Evolutionary conservation across 2,113 vertebrate species (phyloP).

Genomic region (Petrocephalus zakoni): DNA sequence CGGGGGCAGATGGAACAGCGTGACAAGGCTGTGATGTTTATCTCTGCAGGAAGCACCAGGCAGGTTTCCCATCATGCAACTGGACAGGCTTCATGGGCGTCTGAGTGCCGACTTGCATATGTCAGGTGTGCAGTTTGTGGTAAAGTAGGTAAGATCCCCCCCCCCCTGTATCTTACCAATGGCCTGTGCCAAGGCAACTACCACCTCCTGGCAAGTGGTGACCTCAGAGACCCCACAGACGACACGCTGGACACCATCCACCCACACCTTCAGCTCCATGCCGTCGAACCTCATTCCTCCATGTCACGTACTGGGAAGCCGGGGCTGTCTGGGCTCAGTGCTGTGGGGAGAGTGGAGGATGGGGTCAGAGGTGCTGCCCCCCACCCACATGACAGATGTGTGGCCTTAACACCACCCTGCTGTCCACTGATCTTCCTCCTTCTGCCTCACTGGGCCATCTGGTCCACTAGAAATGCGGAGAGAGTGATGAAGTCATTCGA

Average conservation of each 20-base stretch:
- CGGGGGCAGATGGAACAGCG: neutral
- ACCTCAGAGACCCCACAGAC: constrained; percentile 95
- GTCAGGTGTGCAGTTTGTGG: neutral
- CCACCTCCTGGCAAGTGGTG: constrained; percentile 97
- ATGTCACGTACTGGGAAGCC: constrained; percentile 21
- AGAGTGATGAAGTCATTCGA: neutral
- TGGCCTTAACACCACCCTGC: neutral
- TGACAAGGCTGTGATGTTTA: neutral
- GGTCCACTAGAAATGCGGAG: neutral
- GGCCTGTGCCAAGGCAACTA: constrained; percentile 93
- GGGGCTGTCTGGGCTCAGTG: constrained; percentile 41
- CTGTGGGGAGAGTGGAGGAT: neutral
- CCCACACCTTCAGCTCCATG: constrained; percentile 99
- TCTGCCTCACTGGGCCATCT: neutral
- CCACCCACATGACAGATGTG: neutral
- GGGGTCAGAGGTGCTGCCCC: neutral
- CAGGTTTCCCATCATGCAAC: neutral
- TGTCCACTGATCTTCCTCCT: neutral
- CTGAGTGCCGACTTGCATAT: neutral
- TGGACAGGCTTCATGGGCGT: neutral
- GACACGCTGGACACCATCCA: constrained; percentile 93
- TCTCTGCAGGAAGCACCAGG: neutral
- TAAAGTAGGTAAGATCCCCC: neutral
- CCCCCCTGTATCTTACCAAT: constrained; percentile 70
- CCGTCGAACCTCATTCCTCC: constrained; percentile 38